Base-by-base conservation (phyloP, 2,797 vertebrate species). In the Rhyacichthys aspro region DNA sequence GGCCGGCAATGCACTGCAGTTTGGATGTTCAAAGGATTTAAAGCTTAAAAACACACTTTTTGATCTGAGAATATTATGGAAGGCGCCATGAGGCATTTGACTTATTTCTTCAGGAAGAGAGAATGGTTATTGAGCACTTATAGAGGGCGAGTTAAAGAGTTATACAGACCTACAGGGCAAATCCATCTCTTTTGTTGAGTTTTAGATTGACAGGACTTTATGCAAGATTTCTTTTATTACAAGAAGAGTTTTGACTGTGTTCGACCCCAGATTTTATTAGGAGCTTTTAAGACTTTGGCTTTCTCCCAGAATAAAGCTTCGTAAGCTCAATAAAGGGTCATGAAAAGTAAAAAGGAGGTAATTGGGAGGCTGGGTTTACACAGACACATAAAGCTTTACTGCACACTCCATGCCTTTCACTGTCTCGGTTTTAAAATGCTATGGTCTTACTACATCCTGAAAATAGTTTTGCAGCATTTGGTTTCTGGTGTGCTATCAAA, bases 161-260 rank as follows among this genome's bases (percentile, higher is more conserved):
- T 39, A 39, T 43, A 17, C 38, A 55, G 49, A 28, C 57, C 49
- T 61, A 14, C 41, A 37, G 46, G 39, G 32, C n/a, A 33, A 54
- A 59, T 49, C 17, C 11, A 39, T 57, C 44, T 36, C 44, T 50
- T 61, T 48, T 63, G 52, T 45, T 63, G 53, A 74, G 64, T 71
- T 57, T 17, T 41, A 46, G 57, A 17, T 16, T 8, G 36, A 59
- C 1, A 56, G 55, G 42, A 55, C 49, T 56, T 72, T 43, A 64
- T 32, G 58, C 19, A 36, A 63, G 34, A 45, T 74, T 59, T 55
- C 42, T 47, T 67, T 70, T 53, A 78, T 66, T 43, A 64, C 23
- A 33, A 52, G 8, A 42, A 49, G 11, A 49, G 36, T 63, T 65
- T 62, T 43, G 38, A 65, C n/a, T 53, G 43, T 47, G 55, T 76